Base-by-base conservation (phyloP, 2,797 vertebrate genomes). In the Amphiprion clarkii region DNA sequence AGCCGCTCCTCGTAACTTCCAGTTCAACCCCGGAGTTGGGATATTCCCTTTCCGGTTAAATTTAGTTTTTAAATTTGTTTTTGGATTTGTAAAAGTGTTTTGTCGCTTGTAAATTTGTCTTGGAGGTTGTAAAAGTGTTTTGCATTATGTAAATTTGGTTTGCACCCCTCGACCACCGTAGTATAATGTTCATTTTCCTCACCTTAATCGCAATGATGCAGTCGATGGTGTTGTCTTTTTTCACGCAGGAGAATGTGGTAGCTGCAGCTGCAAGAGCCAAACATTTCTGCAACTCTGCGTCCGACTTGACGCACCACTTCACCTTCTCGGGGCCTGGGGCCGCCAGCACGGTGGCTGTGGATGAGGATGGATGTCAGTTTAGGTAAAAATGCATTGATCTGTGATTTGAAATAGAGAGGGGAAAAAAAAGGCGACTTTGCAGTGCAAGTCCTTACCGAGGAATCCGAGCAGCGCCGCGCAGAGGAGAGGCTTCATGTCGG, bases 121-220 rank as follows among this genome's bases (percentile, higher is more conserved):
- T n/a, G n/a, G n/a, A n/a, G n/a, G n/a, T n/a, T n/a, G n/a, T n/a
- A n/a, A n/a, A n/a, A n/a, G n/a, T n/a, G n/a, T n/a, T n/a, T n/a
- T n/a, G n/a, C n/a, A n/a, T n/a, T n/a, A n/a, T n/a, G n/a, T n/a
- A n/a, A n/a, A n/a, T n/a, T n/a, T n/a, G n/a, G n/a, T n/a, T n/a
- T n/a, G n/a, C n/a, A n/a, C n/a, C n/a, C n/a, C n/a, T n/a, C n/a
- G n/a, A n/a, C n/a, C n/a, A n/a, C n/a, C 4, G 31, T 31, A 6
- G 6, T 31, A 31, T 49, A n/a, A 46, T n/a, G 17, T 10, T 14
- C 8, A 66, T 16, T 19, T 29, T 27, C 27, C 65, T 89, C 65
- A 95, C 95, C 88, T 72, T 79, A 2, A 95, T 93, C 9, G 92
- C 93, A 21, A 10, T 3, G 19, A 95, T 92, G 85, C 95, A 95